Base-by-base conservation (phyloP, 2,797 vertebrate species). In the Coilia nasus region DNA sequence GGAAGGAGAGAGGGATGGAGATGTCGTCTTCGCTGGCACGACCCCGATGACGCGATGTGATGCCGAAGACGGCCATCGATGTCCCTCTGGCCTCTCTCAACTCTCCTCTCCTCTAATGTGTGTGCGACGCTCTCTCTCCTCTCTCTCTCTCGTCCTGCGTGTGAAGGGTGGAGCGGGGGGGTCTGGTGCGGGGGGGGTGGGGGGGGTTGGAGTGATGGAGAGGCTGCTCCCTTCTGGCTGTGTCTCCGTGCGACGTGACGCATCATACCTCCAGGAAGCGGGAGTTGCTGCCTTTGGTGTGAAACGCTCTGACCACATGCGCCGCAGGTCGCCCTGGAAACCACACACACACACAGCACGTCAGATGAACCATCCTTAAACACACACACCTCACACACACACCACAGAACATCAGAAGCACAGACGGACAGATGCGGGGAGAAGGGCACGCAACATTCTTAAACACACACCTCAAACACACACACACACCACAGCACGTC, bases 211-310 rank as follows among this genome's bases (percentile, higher is more conserved):
- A 35, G 71, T 78, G 31, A 35, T 78, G 31, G 31, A 25, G 9
- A 0, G 31, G 85, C 91, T 89, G 93, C 91, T 93, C 89, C 93
- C 92, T 90, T 87, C 89, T 84, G 88, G 89, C 94, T 93, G 90
- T 89, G 89, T 64, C 21, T 83, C 59, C 71, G 84, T 81, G 67
- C 60, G 88, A 6, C 71, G 71, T 41, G 90, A 90, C 92, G 95
- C 96, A 98, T 99, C 98, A 99, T 99, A 99, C 98, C 94, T 99
- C 98, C 94, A 99, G 95, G 96, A 99, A 99, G 62, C 98, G 97
- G 84, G 98, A 96, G 94, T 96, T 97, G 96, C 93, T 97, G 94
- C 97, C 90, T 96, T 99, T 99, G 94, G 97, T 81, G 89, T 99
- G 97, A 94, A 99, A 99, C 47, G 98, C 94, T 99, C 98, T 6